Evolutionary conservation across 2,797 vertebrate genomes (phyloP), one percentile per base, ranked within the genome.

Genomic region (Danio jaintianensis): DNA sequence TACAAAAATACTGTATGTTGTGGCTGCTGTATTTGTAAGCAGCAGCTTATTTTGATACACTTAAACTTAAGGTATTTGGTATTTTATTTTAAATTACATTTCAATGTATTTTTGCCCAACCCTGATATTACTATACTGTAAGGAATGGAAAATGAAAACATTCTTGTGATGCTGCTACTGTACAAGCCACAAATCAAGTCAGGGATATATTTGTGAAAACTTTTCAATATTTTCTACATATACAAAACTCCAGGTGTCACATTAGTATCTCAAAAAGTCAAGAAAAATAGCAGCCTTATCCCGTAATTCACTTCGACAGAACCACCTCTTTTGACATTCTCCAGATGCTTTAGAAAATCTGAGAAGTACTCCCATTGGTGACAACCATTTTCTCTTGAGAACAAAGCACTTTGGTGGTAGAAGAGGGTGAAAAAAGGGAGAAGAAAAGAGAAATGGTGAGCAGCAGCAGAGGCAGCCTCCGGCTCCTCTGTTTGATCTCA

Each of bases 351-450:
- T 50, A 38, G 45, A 69, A 81, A 85, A 58, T 66, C 52, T 52
- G 63, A 78, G 69, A 55, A 75, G 72, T 67, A 20, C 40, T 73
- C 48, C 77, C 63, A 61, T 80, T 53, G 52, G 43, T 85, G 84
- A 75, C 84, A 78, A 48, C 68, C 71, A 36, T 78, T 18, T 76
- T 73, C 79, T 59, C 74, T 66, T 18, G 53, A 84, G 79, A 81
- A 66, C 61, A 84, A 75, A 69, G 53, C 36, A 68, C 72, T 42
- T 15, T 55, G 45, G 59, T 36, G 53, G 29, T 74, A 53, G 29
- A 62, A 45, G 58, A 59, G 38, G 59, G 52, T 29, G 40, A 82
- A 64, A 79, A 84, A 68, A 76, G 22, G 16, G 13, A 20, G 36
- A 69, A 68, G 18, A 58, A 36, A 42, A 36, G 66, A 77, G 58